Evolutionary conservation across 2,888 invertebrate species (phyloP).

Genomic region (Parasteatoda lunata): DNA sequence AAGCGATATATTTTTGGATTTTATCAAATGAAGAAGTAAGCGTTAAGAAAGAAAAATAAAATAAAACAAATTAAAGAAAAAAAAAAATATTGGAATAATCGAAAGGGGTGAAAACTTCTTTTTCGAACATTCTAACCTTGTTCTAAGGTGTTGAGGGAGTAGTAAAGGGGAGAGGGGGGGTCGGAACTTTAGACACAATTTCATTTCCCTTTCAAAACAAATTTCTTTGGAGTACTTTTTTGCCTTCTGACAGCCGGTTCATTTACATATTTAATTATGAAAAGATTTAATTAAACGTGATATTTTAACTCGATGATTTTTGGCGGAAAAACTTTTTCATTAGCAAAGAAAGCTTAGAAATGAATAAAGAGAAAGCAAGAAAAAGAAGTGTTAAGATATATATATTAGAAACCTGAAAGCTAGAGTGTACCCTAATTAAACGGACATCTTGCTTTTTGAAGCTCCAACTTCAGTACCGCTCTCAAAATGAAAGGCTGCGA

Average conservation of each 20-base stretch:
- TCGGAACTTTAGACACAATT: slow-evolving; percentile 55
- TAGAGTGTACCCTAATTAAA: slow-evolving; percentile 59
- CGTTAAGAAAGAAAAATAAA: slow-evolving; percentile 20
- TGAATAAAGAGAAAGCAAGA: slow-evolving; percentile 44
- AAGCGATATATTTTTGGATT: slow-evolving; percentile 5
- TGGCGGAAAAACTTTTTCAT: slow-evolving; percentile 68
- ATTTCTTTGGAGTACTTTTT: slow-evolving; percentile 67
- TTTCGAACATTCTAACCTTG: slow-evolving; percentile 42
- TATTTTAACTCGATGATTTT: slow-evolving; percentile 69
- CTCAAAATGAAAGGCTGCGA: slow-evolving; percentile 37
- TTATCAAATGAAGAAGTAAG: slow-evolving; percentile 21
- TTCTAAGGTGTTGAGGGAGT: slow-evolving; percentile 4
- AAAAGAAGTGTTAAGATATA: slow-evolving; percentile 44
- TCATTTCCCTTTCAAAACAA: slow-evolving; percentile 68
- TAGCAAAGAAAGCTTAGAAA: slow-evolving; percentile 38
- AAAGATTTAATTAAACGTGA: slow-evolving; percentile 68
- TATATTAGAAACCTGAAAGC: slow-evolving; percentile 50
- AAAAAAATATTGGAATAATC: slow-evolving; percentile 4
- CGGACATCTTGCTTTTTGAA: slow-evolving; percentile 64
- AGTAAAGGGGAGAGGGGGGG: slow-evolving; percentile 10
- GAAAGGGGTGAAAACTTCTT: slow-evolving; percentile 44
- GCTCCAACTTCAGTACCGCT: slow-evolving; percentile 24
- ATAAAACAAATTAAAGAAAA: too few species aligned
- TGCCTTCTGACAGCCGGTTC: slow-evolving; percentile 65
- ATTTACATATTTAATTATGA: slow-evolving; percentile 69